These are phyloP conservation scores for Creontiades dilutus DNA, from an alignment of 2,888 invertebrate species.

Conservation along the genomic window DNA sequence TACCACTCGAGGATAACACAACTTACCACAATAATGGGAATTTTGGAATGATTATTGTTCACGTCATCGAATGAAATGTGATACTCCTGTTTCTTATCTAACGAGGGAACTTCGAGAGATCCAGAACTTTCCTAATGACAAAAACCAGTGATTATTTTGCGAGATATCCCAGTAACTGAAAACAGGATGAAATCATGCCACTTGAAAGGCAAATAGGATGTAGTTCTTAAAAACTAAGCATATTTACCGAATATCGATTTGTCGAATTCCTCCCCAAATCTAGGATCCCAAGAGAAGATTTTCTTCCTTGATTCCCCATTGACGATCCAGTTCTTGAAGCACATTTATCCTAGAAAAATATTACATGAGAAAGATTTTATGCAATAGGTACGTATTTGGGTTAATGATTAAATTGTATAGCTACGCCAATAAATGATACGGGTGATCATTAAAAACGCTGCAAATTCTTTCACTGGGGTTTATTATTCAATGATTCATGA, in stretches of 20 bases:
- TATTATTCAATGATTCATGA: no score
- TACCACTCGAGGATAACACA: no score
- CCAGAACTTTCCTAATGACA: background rate
- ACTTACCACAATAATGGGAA: slow-evolving; percentile 31
- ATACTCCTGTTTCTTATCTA: slow-evolving; percentile 14
- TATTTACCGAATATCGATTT: background rate
- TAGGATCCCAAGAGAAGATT: background rate
- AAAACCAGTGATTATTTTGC: background rate
- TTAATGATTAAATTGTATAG: no score
- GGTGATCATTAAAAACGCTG: no score
- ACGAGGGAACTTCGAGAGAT: background rate
- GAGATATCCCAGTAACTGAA: background rate
- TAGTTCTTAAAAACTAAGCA: background rate
- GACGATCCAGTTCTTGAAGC: slow-evolving; percentile 27
- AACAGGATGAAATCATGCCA: no score
- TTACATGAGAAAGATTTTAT: no score
- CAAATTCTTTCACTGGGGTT: no score
- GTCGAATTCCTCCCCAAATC: background rate
- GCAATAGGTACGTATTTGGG: no score
- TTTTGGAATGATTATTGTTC: slow-evolving; percentile 52
- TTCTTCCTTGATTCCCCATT: slow-evolving; percentile 20
- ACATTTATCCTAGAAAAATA: background rate
- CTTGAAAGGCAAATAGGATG: background rate
- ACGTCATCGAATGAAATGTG: slow-evolving; percentile 38
- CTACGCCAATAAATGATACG: no score